Evolutionary conservation across 37 sponge, comb jelly and placozoan genomes (phyloP), one percentile per base, ranked within the genome.

Genomic region (Ephydatia muelleri): DNA sequence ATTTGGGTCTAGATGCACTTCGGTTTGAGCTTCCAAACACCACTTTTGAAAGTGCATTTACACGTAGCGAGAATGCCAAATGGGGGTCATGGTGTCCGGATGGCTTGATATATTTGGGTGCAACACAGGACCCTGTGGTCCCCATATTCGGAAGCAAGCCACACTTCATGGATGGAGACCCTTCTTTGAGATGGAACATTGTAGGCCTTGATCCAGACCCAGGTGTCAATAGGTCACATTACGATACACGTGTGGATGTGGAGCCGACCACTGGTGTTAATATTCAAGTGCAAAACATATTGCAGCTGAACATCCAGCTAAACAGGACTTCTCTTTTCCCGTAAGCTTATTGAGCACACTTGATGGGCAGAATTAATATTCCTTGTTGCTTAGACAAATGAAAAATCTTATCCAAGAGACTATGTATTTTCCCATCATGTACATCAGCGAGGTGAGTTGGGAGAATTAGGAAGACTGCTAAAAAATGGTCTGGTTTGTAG

Each of bases 131-230:
- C 36, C 83, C 88, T 25, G 80, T 70, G 47, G 77, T 83, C 0
- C 96, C 96, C 3, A 92, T 88, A 80, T 93, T 76, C 76, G 94
- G 82, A 2, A 93, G 93, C 47, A 93, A 96, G 70, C 91, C 96
- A 0, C 94, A 86, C 75, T 96, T 96, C 89, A 36, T 93, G 76
- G 96, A 89, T 47, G 88, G 85, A 2, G 93, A 96, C 71, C 87
- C 91, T 14, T 22, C 36, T 5, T 68, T 92, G 68, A 68, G 72
- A 79, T 71, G 81, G 14, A 73, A 68, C 11, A 86, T 92, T 4
- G 40, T 39, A 19, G 92, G 92, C 0, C 43, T 95, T 57, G 57
- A 57, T 57, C 57, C 57, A 57, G 57, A 57, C 33, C 68, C 29
- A 0, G 38, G 68, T 25, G 88, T 88, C 27, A 74, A 90, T 78